These are phyloP conservation scores for Parus major DNA, from an alignment of 2,113 vertebrate genomes.

Conservation along the genomic window DNA sequence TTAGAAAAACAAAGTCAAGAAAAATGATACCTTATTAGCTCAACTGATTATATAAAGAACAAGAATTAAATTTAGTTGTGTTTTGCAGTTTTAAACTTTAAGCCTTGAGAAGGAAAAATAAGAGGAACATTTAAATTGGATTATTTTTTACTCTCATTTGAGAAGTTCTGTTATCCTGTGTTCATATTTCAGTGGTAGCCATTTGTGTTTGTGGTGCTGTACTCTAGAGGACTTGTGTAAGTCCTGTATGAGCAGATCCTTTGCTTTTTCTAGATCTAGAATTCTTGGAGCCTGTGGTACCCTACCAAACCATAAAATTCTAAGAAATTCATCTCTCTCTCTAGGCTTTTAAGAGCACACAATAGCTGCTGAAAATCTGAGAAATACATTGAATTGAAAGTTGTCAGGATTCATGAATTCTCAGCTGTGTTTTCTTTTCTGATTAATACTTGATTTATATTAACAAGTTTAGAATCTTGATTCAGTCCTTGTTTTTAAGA, in stretches of 20 bases:
- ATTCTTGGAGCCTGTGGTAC: not conserved
- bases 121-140: not conserved
- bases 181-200: not conserved
- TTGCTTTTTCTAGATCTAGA: not conserved
- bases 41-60: not conserved
- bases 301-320: not conserved
- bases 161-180: not conserved
- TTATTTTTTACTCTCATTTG: not conserved
- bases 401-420: not conserved
- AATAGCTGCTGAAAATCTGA: not conserved
- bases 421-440: not conserved
- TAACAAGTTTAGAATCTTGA: not conserved
- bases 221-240: not conserved
- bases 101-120: not conserved
- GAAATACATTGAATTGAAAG: not conserved
- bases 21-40: not conserved
- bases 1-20: not conserved
- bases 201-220: not conserved
- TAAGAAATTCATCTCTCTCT: not conserved
- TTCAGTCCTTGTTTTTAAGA: not conserved
- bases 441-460: not conserved
- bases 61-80: not conserved
- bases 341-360: not conserved
- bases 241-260: not conserved
- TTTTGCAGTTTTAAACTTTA: not conserved